Conservation (phyloP, 2,113 vertebrate species). For the Dascyllus trimaculatus region DNA sequence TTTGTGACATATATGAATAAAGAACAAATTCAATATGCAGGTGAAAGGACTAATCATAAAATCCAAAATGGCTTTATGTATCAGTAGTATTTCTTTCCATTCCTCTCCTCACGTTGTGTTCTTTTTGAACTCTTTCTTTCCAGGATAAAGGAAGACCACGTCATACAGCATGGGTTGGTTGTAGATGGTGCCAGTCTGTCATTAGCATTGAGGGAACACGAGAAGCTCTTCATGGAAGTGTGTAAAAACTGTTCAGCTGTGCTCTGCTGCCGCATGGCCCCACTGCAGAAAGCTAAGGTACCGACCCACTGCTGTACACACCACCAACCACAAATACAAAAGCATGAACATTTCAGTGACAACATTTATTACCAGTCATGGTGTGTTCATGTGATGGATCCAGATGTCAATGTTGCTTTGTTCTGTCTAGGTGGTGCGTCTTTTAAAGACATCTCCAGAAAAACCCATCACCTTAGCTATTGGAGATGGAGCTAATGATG, state of each 20-base stretch:
- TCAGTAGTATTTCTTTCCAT: background rate
- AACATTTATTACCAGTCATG: no score
- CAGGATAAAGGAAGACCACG: slow-evolving; percentile 96
- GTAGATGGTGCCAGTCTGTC: slow-evolving; percentile 97
- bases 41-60: background rate
- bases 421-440: slow-evolving; percentile 90
- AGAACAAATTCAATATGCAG: background rate
- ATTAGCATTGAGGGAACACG: slow-evolving; percentile 94
- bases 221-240: slow-evolving; percentile 98
- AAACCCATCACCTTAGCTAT: slow-evolving; percentile 96
- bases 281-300: slow-evolving; percentile 98
- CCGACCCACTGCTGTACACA: background rate
- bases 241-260: slow-evolving; percentile 96
- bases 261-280: slow-evolving; percentile 98
- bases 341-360: background rate
- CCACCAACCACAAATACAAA: no score
- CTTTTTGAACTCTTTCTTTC: background rate
- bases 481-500: slow-evolving; percentile 97
- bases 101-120: background rate
- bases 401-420: background rate
- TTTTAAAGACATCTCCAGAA: slow-evolving; percentile 95
- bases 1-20: no score
- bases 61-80: background rate
- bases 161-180: slow-evolving; percentile 96
- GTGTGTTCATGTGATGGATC: background rate